Conservation (phyloP, 1,140 invertebrate species). For the Phenacoccus solenopsis region DNA sequence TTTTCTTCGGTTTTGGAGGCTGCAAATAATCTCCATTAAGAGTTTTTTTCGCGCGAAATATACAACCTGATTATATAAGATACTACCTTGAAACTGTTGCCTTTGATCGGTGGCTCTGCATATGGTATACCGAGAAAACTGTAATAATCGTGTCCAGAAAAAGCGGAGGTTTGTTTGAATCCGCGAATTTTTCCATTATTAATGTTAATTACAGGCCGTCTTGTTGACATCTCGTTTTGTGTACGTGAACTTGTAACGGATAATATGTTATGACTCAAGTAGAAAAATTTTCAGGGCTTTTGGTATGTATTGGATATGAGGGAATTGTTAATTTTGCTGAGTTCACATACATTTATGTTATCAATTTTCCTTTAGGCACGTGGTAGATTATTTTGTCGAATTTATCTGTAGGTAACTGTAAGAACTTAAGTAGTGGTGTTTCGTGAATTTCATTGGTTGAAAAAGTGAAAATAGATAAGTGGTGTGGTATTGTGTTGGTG, state of each 20-base stretch:
- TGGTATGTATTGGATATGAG: too few relatives aligned
- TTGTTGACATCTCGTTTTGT: too few relatives aligned
- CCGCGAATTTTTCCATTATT: conserved; percentile 21
- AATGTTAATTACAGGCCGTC: not conserved
- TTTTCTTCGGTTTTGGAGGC: conserved; percentile 19
- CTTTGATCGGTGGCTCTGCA: conserved; percentile 25
- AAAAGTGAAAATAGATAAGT: not conserved
- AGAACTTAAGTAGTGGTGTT: too few relatives aligned
- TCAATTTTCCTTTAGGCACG: too few relatives aligned
- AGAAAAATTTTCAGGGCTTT: too few relatives aligned
- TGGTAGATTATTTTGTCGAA: too few relatives aligned
- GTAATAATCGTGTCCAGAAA: conserved; percentile 19
- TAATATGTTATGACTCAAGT: too few relatives aligned
- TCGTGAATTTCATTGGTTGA: not conserved
- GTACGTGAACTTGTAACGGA: too few relatives aligned
- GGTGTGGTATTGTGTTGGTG: not conserved
- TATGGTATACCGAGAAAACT: conserved; percentile 26
- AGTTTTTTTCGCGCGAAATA: not conserved
- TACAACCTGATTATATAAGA: not conserved
- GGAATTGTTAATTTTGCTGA: too few relatives aligned
- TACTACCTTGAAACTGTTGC: conserved; percentile 26
- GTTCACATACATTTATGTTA: too few relatives aligned
- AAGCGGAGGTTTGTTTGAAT: not conserved
- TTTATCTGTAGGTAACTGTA: too few relatives aligned
- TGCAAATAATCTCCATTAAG: too few relatives aligned